Base-by-base conservation (phyloP, 2,888 invertebrate genomes). In the Eupithecia centaureata region DNA sequence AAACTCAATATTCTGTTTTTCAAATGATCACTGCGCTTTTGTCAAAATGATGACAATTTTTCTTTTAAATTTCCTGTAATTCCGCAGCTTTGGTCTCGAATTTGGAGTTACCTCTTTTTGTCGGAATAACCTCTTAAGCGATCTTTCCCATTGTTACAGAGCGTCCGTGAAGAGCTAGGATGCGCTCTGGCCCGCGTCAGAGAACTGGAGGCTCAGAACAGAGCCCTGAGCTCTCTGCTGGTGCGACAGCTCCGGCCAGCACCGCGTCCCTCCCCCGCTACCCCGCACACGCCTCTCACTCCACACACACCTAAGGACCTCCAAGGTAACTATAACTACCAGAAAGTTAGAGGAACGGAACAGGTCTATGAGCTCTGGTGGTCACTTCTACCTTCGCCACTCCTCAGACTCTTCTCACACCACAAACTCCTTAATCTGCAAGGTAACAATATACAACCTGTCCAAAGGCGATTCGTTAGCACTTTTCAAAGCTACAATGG, bases 151-250 rank as follows among this genome's bases (percentile, higher is more conserved):
- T 35, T 13, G 3, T 84, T 83, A 0, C 91, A 97, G 97, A 96
- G 95, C 79, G 93, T 97, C 66, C 95, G 96, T 70, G 97, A 97
- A 83, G 97, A 97, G 88, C 94, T 97, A 82, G 94, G 95, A 66
- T 95, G 95, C 72, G 93, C 97, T 18, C 95, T 96, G 80, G 94
- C 94, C 70, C 94, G 96, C 70, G 96, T 97, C 58, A 95, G 95
- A 75, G 97, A 97, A 83, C 91, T 97, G 75, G 97, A 97, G 86
- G 94, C 95, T 33, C 97, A 97, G 85, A 97, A 97, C 88, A 92
- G 95, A 65, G 95, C 96, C 32, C 91, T 97, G 68, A 96, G 96
- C 75, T 94, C 95, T 10, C 92, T 96, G 76, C 88, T 96, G 72
- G 95, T 96, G 68, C 95, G 96, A 67, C 95, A 95, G 82, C 86